Conservation (phyloP, 1,140 invertebrate genomes). For the Leguminivora glycinivorella region DNA sequence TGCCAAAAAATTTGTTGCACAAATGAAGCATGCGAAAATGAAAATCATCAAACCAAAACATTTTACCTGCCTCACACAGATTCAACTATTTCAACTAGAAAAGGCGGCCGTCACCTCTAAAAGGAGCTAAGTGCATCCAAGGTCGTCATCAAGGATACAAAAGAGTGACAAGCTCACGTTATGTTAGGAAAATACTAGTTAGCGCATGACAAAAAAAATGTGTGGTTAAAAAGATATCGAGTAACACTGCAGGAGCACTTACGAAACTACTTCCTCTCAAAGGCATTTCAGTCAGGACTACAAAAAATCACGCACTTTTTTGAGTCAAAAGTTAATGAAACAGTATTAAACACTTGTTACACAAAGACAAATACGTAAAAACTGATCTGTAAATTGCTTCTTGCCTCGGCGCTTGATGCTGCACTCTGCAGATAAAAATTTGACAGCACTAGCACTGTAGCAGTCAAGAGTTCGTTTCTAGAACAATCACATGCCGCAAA, state of each 20-base stretch:
- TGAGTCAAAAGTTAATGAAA: slow-evolving; percentile 10
- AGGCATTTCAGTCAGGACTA: slow-evolving; percentile 66
- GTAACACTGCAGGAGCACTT: slow-evolving; percentile 51
- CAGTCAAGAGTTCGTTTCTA: slow-evolving; percentile 20
- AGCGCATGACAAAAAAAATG: slow-evolving; percentile 41
- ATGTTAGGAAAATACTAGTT: slow-evolving; percentile 40
- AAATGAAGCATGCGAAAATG: slow-evolving; percentile 64
- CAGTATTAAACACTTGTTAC: slow-evolving; percentile 15
- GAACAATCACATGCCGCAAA: slow-evolving; percentile 23
- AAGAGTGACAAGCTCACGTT: slow-evolving; percentile 20
- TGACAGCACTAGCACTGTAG: slow-evolving; percentile 15
- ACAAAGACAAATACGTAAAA: slow-evolving; percentile 14
- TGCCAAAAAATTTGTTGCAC: slow-evolving; percentile 63
- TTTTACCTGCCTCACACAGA: neutral
- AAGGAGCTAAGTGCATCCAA: slow-evolving; percentile 15
- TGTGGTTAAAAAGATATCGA: slow-evolving; percentile 42
- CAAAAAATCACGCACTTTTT: slow-evolving; percentile 35
- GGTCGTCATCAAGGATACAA: slow-evolving; percentile 26
- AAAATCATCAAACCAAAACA: slow-evolving; percentile 60
- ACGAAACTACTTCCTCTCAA: slow-evolving; percentile 69
- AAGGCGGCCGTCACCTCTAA: neutral
- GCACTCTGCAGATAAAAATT: slow-evolving; percentile 13
- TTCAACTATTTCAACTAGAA: neutral
- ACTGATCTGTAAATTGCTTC: slow-evolving; percentile 3
- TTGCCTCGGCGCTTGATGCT: slow-evolving; percentile 9